These are phyloP conservation scores for Leistus spinibarbis DNA, from an alignment of 2,888 invertebrate genomes.

Conservation along the genomic window DNA sequence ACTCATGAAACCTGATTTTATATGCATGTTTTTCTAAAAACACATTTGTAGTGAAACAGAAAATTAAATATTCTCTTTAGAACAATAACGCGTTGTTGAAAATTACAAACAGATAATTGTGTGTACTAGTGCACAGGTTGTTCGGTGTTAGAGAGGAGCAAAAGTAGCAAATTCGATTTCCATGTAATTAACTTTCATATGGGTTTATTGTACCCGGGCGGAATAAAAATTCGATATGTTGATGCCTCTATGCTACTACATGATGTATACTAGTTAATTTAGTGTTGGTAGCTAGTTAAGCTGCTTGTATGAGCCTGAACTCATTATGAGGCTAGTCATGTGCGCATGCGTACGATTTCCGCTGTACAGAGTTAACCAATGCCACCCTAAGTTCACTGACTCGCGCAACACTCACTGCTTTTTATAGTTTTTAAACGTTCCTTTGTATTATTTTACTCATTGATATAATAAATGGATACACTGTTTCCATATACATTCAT, in stretches of 20 bases:
- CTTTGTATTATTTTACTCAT: not conserved
- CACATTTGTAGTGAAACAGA: too few relatives aligned
- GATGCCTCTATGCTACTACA: not conserved
- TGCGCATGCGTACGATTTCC: not conserved
- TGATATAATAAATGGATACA: not conserved
- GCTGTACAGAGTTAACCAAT: not conserved
- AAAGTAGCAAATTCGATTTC: not conserved
- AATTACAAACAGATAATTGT: constrained; percentile 25
- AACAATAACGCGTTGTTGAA: constrained; percentile 11
- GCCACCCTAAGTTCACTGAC: not conserved
- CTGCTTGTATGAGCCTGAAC: not conserved
- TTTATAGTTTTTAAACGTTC: not conserved
- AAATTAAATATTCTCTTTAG: too few relatives aligned
- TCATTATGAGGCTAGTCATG: not conserved
- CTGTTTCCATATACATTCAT: not conserved
- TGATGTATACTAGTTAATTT: not conserved
- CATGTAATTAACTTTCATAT: not conserved
- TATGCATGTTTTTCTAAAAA: too few relatives aligned
- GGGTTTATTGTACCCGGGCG: not conserved
- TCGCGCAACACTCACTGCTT: not conserved
- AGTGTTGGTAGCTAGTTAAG: not conserved
- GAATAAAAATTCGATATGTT: not conserved
- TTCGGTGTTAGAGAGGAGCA: not conserved
- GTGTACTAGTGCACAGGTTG: not conserved
- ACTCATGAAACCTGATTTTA: too few relatives aligned